Evolutionary conservation across 2,113 vertebrate species (phyloP), one percentile per base, ranked within the genome.

Genomic region (Capreolus pygargus): DNA sequence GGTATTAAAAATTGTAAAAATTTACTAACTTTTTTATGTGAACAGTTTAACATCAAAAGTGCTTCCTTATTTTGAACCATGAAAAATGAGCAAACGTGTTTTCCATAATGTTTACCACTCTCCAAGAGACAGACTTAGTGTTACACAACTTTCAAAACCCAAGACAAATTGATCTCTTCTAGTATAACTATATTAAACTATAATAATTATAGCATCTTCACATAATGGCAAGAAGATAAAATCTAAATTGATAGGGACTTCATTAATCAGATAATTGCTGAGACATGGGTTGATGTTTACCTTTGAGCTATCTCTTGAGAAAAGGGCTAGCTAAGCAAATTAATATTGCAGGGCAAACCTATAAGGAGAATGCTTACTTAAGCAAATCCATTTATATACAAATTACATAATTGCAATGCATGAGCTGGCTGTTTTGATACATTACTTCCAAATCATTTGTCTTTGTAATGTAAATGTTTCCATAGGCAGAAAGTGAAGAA

Each of bases 381-480:
- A 91, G 47, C 27, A 39, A 81, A 85, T 89, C 23, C 45, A 70
- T 89, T 89, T 61, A 74, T 33, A 39, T 70, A 93, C 54, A 92
- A 92, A 93, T 92, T 36, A 94, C 25, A 10, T 55, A 74, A 67
- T 76, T 92, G 8, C 19, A 94, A 43, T 15, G 58, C 15, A 57
- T 70, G 2, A 54, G 28, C 27, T 61, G 25, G 30, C 25, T 88
- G 33, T 67, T 97, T 86, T 97, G 61, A 74, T 89, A 30, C 19
- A 47, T 81, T 79, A 45, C 28, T 95, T 93, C 28, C 58, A 96
- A 95, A 85, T 85, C 52, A 67, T 86, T 91, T 95, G 30, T 91
- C 47, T 82, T 27, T 92, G 67, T 60, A 57, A n/a, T 57, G 10
- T 78, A 94, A 89, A 91, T 6, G 16, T 91, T 52, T 19, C 45